Evolutionary conservation across 2,888 invertebrate species (phyloP).

Genomic region (Heliothis peltigera): DNA sequence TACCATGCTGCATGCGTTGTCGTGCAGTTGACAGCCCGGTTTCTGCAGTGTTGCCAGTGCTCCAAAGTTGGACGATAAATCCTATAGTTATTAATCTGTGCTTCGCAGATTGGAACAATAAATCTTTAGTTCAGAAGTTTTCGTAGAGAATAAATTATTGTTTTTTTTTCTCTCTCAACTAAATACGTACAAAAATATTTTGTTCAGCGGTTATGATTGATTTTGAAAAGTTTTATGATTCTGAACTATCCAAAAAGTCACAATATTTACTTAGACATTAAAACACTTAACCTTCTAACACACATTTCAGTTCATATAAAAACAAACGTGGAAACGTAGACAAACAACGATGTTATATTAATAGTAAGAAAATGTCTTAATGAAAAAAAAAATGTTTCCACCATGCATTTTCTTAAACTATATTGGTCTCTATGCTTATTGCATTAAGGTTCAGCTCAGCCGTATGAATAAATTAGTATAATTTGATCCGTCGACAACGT

Average conservation of each 20-base stretch:
- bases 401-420: slow-evolving; percentile 10
- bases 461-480: slow-evolving; percentile 56
- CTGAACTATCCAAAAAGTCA: background rate
- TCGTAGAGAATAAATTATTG: background rate
- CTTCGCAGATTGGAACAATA: slow-evolving; percentile 38
- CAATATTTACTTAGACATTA: background rate
- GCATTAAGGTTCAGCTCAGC: slow-evolving; percentile 50
- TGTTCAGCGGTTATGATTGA: background rate
- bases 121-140: slow-evolving; percentile 36
- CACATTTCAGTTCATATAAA: slow-evolving; percentile 37
- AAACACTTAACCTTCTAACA: slow-evolving; percentile 25
- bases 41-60: slow-evolving; percentile 42
- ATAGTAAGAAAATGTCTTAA: slow-evolving; percentile 61
- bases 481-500: slow-evolving; percentile 69
- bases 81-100: slow-evolving; percentile 50
- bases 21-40: slow-evolving; percentile 51
- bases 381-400: slow-evolving; percentile 59
- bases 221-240: background rate
- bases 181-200: background rate
- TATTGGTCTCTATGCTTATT: slow-evolving; percentile 50
- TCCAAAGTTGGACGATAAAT: slow-evolving; percentile 50
- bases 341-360: slow-evolving; percentile 48
- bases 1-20: slow-evolving; percentile 27
- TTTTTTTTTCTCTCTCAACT: slow-evolving; percentile 5
- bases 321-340: slow-evolving; percentile 32